Conservation (phyloP, 1,140 invertebrate genomes). For the Caligus rogercresseyi region DNA sequence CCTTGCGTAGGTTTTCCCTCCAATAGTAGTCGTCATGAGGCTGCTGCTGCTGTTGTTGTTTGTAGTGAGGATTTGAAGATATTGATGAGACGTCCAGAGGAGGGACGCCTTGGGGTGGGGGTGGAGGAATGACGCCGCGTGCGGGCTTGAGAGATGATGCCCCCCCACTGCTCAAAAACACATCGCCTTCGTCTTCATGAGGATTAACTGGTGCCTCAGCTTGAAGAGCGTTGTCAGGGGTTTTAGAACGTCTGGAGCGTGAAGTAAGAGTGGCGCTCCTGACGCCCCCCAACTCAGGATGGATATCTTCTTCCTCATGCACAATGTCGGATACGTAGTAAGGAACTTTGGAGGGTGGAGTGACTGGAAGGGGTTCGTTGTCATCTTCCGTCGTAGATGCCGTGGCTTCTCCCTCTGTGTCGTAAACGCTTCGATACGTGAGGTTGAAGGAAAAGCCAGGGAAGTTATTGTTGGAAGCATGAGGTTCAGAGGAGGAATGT, state of each 20-base stretch:
- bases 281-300: too few relatives aligned
- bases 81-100: constrained; percentile 7
- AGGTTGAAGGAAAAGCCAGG: background rate
- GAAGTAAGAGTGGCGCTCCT: too few relatives aligned
- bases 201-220: background rate
- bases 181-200: background rate
- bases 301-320: background rate
- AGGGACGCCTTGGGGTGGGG: constrained; percentile 12
- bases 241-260: background rate
- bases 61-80: background rate
- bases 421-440: constrained; percentile 3
- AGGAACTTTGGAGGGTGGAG: constrained; percentile 3
- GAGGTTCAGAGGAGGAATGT: constrained; percentile 21
- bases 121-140: constrained; percentile 5
- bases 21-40: constrained; percentile 65
- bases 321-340: constrained; percentile 4
- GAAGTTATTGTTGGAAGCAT: constrained; percentile 25
- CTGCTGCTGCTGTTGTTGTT: constrained; percentile 25
- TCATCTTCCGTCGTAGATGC: background rate
- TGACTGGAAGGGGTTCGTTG: background rate
- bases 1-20: constrained; percentile 53
- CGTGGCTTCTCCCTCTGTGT: background rate
- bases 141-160: background rate
- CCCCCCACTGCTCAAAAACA: background rate
- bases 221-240: background rate